Evolutionary conservation across 2,113 vertebrate species (phyloP).

Genomic region (Eleginops maclovinus): DNA sequence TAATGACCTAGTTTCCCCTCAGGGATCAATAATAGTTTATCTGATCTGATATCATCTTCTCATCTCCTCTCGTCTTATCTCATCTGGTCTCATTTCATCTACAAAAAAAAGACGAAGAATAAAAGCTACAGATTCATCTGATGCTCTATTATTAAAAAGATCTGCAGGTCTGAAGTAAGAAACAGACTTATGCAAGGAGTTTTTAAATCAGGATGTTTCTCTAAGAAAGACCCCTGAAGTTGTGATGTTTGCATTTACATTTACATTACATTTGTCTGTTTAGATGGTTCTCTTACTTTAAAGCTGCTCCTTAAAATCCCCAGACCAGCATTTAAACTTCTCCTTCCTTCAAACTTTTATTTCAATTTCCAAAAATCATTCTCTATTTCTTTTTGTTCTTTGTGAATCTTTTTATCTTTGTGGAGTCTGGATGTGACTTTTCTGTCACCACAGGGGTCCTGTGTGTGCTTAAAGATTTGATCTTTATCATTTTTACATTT

Average conservation of each 20-base stretch:
- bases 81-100: not conserved
- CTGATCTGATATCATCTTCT: slow-evolving; percentile 30
- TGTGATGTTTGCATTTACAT: no score
- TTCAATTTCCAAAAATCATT: not conserved
- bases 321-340: not conserved
- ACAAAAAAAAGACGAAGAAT: not conserved
- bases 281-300: not conserved
- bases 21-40: slow-evolving; percentile 46
- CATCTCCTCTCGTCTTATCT: not conserved
- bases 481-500: slow-evolving; percentile 3
- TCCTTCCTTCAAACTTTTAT: not conserved
- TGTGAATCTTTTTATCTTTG: not conserved
- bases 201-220: not conserved
- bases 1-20: not conserved
- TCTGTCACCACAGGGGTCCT: not conserved
- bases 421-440: not conserved
- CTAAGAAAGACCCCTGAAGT: no score
- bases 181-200: not conserved
- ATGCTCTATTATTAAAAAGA: not conserved
- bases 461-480: not conserved
- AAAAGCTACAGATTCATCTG: slow-evolving; percentile 9
- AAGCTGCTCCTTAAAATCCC: not conserved
- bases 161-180: not conserved
- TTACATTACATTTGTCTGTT: not conserved
- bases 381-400: not conserved